Percentiles rank a stretch among this genome's conserved stretches.
Conservation (phyloP, 2,797 vertebrate genomes). For the Hemibagrus guttatus region DNA sequence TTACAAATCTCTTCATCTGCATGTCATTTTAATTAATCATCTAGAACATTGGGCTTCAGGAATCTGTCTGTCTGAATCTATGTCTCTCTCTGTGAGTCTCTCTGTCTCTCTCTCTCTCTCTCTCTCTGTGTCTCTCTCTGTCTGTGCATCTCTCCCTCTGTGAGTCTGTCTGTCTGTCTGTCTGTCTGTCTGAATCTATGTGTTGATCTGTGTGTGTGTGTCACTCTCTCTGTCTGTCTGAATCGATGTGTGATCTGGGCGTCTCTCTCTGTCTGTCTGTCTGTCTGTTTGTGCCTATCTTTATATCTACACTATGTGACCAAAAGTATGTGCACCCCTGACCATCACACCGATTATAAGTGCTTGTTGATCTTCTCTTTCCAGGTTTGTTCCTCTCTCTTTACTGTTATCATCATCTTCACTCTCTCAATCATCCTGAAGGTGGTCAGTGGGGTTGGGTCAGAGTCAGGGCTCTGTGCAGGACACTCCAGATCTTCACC, state of each 20-base stretch:
- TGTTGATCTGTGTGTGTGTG: neutral
- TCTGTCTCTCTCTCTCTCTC: neutral
- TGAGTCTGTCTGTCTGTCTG: neutral
- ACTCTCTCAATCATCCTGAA: neutral
- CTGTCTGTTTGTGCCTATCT: neutral
- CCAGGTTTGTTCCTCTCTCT: neutral
- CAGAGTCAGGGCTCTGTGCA: neutral
- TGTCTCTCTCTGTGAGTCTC: constrained; percentile 5
- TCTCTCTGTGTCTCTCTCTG: neutral
- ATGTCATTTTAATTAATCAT: neutral
- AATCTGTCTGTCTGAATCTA: constrained; percentile 6
- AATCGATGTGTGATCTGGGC: neutral
- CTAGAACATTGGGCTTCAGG: neutral
- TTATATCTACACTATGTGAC: too few species aligned
- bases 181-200: neutral
- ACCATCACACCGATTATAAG: too few species aligned
- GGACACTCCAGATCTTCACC: neutral
- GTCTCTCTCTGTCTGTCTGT: neutral
- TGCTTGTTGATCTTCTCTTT: neutral
- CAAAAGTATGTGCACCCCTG: neutral
- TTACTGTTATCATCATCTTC: neutral
- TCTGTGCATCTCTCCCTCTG: neutral
- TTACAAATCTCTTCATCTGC: neutral
- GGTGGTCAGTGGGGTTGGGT: neutral
- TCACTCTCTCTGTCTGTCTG: neutral